Base-by-base conservation (phyloP, 2,888 invertebrate species). In the Tanypteryx hageni region DNA sequence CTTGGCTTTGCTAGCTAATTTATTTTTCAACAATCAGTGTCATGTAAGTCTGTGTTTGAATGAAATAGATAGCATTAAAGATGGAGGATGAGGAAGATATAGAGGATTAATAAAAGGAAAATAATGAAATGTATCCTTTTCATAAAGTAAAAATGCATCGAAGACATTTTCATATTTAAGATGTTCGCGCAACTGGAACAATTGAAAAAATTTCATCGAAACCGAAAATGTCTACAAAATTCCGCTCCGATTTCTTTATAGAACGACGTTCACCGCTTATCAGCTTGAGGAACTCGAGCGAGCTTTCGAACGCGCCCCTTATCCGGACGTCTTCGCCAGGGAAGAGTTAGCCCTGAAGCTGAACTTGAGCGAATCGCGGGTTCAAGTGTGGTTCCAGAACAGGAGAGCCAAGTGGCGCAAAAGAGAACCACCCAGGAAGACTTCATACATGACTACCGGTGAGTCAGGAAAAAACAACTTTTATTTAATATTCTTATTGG, bases 201-300 rank as follows among this genome's bases (percentile, higher is more conserved):
- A 13, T 13, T 14, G 18, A 56, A 83, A 16, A 56, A 56, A 18
- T 44, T n/a, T 5, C 82, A 3, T 44, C 13, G 16, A 14, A 44
- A 8, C 44, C 9, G 31, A 83, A 9, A 14, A 7, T 0, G 56
- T 56, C 9, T 9, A n/a, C 8, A 44, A 5, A 83, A 3, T 9
- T 4, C 5, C 18, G 16, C 81, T 83, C 9, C 18, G 31, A 31
- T 94, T 95, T 95, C 93, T 94, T 95, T 95, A 7, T 96, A 99
- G 99, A 95, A 99, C 99, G 2, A 99, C 99, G 10, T 99, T 99
- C 94, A 99, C 99, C 9, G 98, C 99, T 0, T 99, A 98, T 94
- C 99, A 99, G 95, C 95, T 99, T 93, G 99, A 99, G 94, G 98
- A 99, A 94, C 95, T 99, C 94, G 99, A 99, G 95, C 96, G 98